Evolutionary conservation across 2,888 invertebrate species (phyloP), one percentile per base, ranked within the genome.

Genomic region (Lochmaea capreae): DNA sequence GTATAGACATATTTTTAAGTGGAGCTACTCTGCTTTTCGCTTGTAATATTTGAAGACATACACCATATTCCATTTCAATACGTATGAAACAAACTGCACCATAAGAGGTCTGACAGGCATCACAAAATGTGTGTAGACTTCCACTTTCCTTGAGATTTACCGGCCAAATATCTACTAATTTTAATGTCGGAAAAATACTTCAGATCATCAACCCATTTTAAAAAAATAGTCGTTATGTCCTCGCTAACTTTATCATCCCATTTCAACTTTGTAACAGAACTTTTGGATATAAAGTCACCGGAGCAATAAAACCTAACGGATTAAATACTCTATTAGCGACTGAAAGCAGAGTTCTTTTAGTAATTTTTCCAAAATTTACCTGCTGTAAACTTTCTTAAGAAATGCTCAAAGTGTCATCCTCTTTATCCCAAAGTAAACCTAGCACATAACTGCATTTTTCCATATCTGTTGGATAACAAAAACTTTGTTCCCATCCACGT

Each of bases 11-110:
- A 33, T 83, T 77, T 65, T 81, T 79, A 2, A 78, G 18, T n/a
- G 82, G 46, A 22, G 83, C 78, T 18, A 85, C 79, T 76, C 84
- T 78, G 16, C 81, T 33, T 70, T 81, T 82, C 6, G 83, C 82
- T 18, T 72, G 70, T 39, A 75, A 22, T 12, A 75, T 26, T 22
- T 72, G 72, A 42, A 71, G 33, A 58, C 3, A 43, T n/a, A 71
- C 63, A 14, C 18, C 26, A 11, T 58, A 49, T 12, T 71, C 52
- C 2, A 12, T 59, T 69, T 52, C 16, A 22, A 46, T 42, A 22
- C 12, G 42, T 43, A 49, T 49, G 12, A 62, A 42, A 62, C 62
- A 72, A 12, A 72, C 42, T 11, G 52, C 67, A 67, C 42, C 42
- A 18, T 67, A 43, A 68, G 39, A 67, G 1, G 68, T 33, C 49